Conservation (phyloP, 2,113 vertebrate species). For the Phylloscopus whistleri region DNA sequence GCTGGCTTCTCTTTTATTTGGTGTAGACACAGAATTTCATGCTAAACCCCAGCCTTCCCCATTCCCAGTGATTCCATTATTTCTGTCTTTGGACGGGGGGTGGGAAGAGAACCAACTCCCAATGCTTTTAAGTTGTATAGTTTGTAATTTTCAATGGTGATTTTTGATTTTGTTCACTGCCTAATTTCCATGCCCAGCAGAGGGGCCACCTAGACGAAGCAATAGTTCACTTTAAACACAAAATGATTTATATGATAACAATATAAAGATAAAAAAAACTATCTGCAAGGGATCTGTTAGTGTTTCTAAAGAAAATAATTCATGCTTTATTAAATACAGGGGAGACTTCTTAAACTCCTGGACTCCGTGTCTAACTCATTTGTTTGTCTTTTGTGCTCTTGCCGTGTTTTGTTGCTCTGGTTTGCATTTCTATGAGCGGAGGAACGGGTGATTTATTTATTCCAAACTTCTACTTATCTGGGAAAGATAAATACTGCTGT, state of each 20-base stretch:
- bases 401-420: background rate
- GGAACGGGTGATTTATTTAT: constrained; percentile 36
- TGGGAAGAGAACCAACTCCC: background rate
- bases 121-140: constrained; percentile 30
- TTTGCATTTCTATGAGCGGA: constrained; percentile 45
- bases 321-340: constrained; percentile 64
- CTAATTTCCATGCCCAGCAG: constrained; percentile 32
- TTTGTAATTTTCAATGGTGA: constrained; percentile 40
- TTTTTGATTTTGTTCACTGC: constrained; percentile 51
- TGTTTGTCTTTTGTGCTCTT: constrained; percentile 13
- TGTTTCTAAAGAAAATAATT: constrained; percentile 57
- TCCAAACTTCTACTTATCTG: constrained; percentile 49
- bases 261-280: constrained; percentile 19
- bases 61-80: background rate
- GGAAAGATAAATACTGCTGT: constrained; percentile 54
- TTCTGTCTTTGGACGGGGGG: background rate
- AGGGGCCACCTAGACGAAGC: constrained; percentile 52
- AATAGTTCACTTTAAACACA: constrained; percentile 55
- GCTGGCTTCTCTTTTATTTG: background rate
- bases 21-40: background rate
- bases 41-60: background rate
- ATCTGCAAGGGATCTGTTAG: constrained; percentile 46
- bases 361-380: constrained; percentile 39
- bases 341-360: constrained; percentile 59
- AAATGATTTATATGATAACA: constrained; percentile 40